A percentile compares a stretch with the other conserved stretches of the same genome.
These are phyloP conservation scores for Orthonychiurus folsomi DNA, from an alignment of 2,888 invertebrate species.

Conservation along the genomic window DNA sequence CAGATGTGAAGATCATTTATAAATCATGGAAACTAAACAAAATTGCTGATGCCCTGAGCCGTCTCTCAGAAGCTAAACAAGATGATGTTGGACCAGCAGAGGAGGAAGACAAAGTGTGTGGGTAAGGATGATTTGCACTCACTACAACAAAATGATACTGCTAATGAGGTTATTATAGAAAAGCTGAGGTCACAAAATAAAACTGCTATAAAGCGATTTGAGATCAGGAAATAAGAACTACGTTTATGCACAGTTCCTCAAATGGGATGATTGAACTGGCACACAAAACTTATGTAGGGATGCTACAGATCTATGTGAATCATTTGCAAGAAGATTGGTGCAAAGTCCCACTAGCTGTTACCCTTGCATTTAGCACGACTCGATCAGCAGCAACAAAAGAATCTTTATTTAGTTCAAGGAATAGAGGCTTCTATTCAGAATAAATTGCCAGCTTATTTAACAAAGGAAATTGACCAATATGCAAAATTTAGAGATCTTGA, in stretches of 20 bases:
- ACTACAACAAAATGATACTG: neutral
- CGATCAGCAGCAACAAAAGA: slow-evolving; percentile 16
- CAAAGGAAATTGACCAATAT: neutral
- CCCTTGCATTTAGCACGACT: slow-evolving; percentile 20
- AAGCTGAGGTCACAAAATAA: slow-evolving; percentile 1
- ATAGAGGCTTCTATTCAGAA: slow-evolving; percentile 23
- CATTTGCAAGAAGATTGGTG: slow-evolving; percentile 23
- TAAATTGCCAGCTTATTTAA: neutral
- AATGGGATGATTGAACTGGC: slow-evolving; percentile 22
- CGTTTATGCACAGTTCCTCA: slow-evolving; percentile 21
- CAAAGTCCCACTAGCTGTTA: slow-evolving; percentile 15
- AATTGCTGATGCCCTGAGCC: slow-evolving; percentile 44
- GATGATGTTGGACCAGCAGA: neutral
- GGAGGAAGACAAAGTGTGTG: neutral
- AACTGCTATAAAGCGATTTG: slow-evolving; percentile 11
- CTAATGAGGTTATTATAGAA: neutral
- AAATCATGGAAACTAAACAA: slow-evolving; percentile 43
- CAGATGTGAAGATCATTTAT: slow-evolving; percentile 43
- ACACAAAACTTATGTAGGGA: slow-evolving; percentile 17
- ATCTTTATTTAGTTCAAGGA: slow-evolving; percentile 22
- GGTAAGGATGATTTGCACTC: neutral
- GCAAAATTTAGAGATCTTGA: neutral
- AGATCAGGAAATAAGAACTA: slow-evolving; percentile 16
- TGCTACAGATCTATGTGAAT: slow-evolving; percentile 10
- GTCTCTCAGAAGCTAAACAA: slow-evolving; percentile 40